Base-by-base conservation (phyloP, 2,888 invertebrate species). In the Meghimatium bilineatum region DNA sequence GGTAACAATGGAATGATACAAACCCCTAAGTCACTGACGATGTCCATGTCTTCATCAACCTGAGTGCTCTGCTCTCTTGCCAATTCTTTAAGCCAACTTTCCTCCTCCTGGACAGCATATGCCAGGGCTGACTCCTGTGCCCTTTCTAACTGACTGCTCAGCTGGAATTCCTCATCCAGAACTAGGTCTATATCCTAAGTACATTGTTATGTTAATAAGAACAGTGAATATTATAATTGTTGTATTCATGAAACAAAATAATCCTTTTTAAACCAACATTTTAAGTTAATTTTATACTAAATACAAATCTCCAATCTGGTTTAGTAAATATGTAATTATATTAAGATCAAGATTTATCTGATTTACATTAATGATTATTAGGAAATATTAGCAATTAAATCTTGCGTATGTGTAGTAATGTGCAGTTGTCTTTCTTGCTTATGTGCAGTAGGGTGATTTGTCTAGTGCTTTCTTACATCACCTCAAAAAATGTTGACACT, bases 71-170 rank as follows among this genome's bases (percentile, higher is more conserved):
- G 94, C 84, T 94, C 93, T 85, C 92, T 91, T 29, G 94, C 95
- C 69, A 95, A 94, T 90, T 96, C 96, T 91, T 95, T 94, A 85
- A 95, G 94, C 90, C 95, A 94, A 52, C 93, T 94, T 88, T 95
- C 95, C 89, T 95, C 96, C 89, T 95, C 95, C 72, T 94, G 90
- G 23, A 94, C 94, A 66, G 94, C 94, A 12, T 93, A 93, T 86
- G 94, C 93, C 76, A 94, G 86, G n/a, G 94, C 95, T 88, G 89
- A 92, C 90, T 92, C 93, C 91, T 89, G 94, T 93, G 92, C 93
- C 80, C 91, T 89, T 86, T 92, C 92, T 82, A 92, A 86, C 82
- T 91, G 88, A 66, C 87, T 88, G n/a, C 89, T 90, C 85, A 93
- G 86, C 52, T 87, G 87, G 72, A 91, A 91, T 83, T 93, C 93